phyloP scores from a whole-genome alignment of 2,113 vertebrate genomes.

The Ivindomyrus marchei region DNA sequence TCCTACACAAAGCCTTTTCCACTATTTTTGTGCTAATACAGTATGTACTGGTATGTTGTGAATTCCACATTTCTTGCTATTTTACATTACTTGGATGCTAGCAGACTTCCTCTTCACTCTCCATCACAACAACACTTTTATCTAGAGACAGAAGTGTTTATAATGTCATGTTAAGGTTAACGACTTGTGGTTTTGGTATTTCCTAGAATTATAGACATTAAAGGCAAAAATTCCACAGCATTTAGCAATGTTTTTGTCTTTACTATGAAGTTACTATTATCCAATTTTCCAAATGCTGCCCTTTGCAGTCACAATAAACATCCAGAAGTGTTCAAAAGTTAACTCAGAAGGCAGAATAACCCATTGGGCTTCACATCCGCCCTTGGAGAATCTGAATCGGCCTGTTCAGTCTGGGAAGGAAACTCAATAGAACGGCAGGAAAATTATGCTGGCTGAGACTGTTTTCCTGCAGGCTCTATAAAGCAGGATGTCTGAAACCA shows the following conservation, averaged over 20 bases:
- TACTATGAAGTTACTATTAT: background rate
- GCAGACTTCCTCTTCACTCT: background rate
- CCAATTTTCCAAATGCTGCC: background rate
- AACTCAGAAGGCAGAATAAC: background rate
- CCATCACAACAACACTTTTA: background rate
- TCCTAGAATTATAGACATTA: background rate
- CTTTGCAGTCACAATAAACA: background rate
- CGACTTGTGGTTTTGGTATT: constrained; percentile 12
- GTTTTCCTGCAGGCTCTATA: background rate
- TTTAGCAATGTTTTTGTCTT: background rate
- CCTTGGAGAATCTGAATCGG: background rate
- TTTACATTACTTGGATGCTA: background rate
- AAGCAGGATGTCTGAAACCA: background rate
- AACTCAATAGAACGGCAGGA: background rate
- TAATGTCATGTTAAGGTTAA: background rate
- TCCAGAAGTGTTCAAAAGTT: background rate
- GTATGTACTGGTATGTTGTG: background rate
- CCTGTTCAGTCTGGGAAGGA: background rate
- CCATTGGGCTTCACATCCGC: background rate
- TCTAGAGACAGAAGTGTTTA: background rate
- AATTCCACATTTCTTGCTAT: background rate
- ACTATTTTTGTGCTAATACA: background rate
- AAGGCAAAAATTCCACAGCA: constrained; percentile 11
- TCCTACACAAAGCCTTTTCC: background rate
- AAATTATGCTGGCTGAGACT: background rate